Percentiles rank a stretch among this genome's conserved stretches.
Conservation (phyloP, 2,888 invertebrate species). For the Hipparchia sbordonii region DNA sequence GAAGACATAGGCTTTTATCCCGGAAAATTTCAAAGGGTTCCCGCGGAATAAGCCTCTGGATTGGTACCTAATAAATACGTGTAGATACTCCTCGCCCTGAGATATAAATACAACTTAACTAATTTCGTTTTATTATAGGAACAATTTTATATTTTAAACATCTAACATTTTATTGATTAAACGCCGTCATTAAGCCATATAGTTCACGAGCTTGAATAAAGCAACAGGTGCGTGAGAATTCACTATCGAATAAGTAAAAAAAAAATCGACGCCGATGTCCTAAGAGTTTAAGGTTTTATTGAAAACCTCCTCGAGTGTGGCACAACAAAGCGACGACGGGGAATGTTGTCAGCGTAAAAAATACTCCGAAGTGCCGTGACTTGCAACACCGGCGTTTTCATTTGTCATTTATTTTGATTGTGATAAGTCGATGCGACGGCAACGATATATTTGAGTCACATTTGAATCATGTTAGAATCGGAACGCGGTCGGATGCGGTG, state of each 20-base stretch:
- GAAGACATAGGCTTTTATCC: too few species aligned
- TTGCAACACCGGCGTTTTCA: constrained; percentile 78
- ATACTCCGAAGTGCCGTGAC: constrained; percentile 67
- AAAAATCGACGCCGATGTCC: constrained; percentile 66
- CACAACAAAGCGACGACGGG: constrained; percentile 69
- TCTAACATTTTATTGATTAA: too few species aligned
- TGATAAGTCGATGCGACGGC: constrained; percentile 70
- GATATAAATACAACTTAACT: too few species aligned
- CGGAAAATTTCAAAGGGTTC: too few species aligned
- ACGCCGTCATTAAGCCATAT: constrained; percentile 38
- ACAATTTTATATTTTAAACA: too few species aligned
- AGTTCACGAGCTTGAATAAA: constrained; percentile 22
- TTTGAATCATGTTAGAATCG: constrained; percentile 28
- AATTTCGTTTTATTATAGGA: too few species aligned
- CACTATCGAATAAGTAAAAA: constrained; percentile 59
- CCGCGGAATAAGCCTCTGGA: too few species aligned
- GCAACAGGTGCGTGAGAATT: constrained; percentile 78
- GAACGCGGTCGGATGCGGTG: constrained; percentile 34
- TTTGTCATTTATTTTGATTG: constrained; percentile 84
- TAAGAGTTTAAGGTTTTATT: constrained; percentile 68
- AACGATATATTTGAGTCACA: constrained; percentile 42
- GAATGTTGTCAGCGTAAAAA: constrained; percentile 68
- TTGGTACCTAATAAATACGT: too few species aligned
- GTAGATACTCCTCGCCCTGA: too few species aligned
- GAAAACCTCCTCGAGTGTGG: constrained; percentile 70